These are phyloP conservation scores for Pocillopora verrucosa DNA, from an alignment of 64 coral and sea anemone species.

Conservation along the genomic window DNA sequence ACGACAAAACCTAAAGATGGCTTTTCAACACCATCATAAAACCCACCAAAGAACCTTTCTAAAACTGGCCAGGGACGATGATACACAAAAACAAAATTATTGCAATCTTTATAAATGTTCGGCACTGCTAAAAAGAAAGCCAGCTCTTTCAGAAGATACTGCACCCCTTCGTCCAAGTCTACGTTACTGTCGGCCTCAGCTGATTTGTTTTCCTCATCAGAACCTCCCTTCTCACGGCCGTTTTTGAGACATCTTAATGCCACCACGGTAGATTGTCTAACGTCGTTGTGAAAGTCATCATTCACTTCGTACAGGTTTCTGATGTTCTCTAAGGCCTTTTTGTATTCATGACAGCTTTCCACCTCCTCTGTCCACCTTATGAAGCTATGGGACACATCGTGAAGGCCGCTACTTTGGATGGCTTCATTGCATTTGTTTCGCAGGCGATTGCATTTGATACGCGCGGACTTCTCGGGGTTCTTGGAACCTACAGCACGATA, in stretches of 20 bases:
- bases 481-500: slow-evolving; percentile 68
- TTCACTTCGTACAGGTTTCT: slow-evolving; percentile 65
- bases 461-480: slow-evolving; percentile 83
- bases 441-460: slow-evolving; percentile 60
- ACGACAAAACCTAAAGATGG: too few species aligned
- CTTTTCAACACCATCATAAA: too few species aligned
- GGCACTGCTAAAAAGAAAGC: slow-evolving; percentile 59
- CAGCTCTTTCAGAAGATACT: slow-evolving; percentile 77
- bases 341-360: slow-evolving; percentile 48
- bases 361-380: slow-evolving; percentile 79
- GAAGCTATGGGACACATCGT: slow-evolving; percentile 11
- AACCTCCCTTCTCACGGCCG: slow-evolving; percentile 34
- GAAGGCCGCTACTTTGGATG: slow-evolving; percentile 23
- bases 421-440: slow-evolving; percentile 75
- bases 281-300: slow-evolving; percentile 51
- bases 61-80: too few species aligned
- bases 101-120: slow-evolving; percentile 62
- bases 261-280: slow-evolving; percentile 51
- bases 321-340: slow-evolving; percentile 43
- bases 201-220: neutral
- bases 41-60: too few species aligned
- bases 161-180: slow-evolving; percentile 73
- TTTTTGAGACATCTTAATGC: slow-evolving; percentile 66
- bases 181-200: neutral
- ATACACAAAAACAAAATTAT: slow-evolving; percentile 81